phyloP scores from a whole-genome alignment of 2,888 invertebrate species.

The Andrena hattorfiana region DNA sequence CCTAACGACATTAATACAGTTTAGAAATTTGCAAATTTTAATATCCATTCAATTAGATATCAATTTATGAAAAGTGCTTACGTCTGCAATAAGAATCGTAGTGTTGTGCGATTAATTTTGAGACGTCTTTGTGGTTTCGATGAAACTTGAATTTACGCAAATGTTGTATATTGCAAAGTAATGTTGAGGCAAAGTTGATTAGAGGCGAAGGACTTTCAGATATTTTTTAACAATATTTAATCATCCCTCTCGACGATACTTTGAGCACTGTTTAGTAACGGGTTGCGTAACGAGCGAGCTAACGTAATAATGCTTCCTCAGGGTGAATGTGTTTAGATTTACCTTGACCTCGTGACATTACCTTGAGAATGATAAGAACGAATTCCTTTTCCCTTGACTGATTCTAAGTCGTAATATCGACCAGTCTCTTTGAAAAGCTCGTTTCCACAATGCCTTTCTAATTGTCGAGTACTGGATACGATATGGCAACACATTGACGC shows the following conservation, averaged over 20 bases:
- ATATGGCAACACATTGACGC: conserved; percentile 43
- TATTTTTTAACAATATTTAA: neutral
- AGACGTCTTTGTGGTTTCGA: neutral
- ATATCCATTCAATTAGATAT: too few relatives aligned
- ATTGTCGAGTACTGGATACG: conserved; percentile 66
- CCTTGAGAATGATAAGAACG: conserved; percentile 61
- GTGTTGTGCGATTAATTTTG: neutral
- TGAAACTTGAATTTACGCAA: neutral
- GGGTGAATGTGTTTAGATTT: conserved; percentile 49
- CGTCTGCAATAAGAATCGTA: too few relatives aligned
- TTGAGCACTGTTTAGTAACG: neutral
- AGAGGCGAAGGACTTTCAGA: neutral
- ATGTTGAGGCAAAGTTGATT: neutral
- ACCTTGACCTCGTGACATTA: conserved; percentile 63
- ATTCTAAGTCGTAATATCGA: conserved; percentile 63
- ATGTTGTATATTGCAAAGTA: neutral
- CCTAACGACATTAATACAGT: too few relatives aligned
- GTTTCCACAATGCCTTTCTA: conserved; percentile 73
- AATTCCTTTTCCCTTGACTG: conserved; percentile 61
- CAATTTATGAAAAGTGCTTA: too few relatives aligned
- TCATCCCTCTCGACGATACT: neutral
- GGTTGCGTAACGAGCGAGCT: neutral
- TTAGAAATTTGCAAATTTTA: too few relatives aligned
- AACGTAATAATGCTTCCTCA: conserved; percentile 30
- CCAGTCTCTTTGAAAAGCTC: conserved; percentile 60